A percentile compares a stretch with the other conserved stretches of the same genome.
Evolutionary conservation across 1,140 invertebrate genomes (phyloP).

Genomic region (Musca domestica): DNA sequence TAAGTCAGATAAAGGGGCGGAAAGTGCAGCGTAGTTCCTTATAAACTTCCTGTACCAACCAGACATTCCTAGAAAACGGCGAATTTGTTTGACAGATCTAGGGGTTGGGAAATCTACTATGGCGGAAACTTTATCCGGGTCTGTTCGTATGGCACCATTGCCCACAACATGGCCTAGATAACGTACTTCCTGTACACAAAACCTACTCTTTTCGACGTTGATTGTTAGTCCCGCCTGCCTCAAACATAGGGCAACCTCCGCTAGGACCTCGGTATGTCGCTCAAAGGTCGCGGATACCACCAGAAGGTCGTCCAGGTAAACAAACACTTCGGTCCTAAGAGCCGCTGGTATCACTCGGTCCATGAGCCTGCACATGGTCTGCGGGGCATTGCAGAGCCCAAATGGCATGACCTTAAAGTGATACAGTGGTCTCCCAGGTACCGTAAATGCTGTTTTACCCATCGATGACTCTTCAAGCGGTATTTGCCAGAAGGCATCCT

Average conservation of each 20-base stretch:
- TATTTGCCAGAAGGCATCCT: constrained; percentile 25
- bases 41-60: constrained; percentile 40
- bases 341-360: too few relatives aligned
- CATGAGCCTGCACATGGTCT: too few relatives aligned
- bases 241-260: constrained; percentile 11
- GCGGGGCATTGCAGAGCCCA: too few relatives aligned
- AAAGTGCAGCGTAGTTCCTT: constrained; percentile 18
- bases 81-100: constrained; percentile 6
- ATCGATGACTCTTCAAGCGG: constrained; percentile 3
- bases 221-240: constrained; percentile 5
- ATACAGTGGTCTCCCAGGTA: too few relatives aligned
- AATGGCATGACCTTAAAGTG: too few relatives aligned
- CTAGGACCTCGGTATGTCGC: constrained; percentile 5
- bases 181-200: constrained; percentile 45
- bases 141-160: too few relatives aligned
- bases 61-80: constrained; percentile 14
- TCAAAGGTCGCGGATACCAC: too few relatives aligned
- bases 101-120: too few relatives aligned
- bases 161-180: constrained; percentile 21
- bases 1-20: background rate
- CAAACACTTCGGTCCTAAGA: too few relatives aligned
- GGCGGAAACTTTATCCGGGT: too few relatives aligned
- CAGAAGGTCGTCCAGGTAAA: too few relatives aligned
- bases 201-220: constrained; percentile 34
- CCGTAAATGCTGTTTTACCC: background rate